Conservation (phyloP, 2,797 vertebrate genomes). For the Mormyrus hasselquistii region DNA sequence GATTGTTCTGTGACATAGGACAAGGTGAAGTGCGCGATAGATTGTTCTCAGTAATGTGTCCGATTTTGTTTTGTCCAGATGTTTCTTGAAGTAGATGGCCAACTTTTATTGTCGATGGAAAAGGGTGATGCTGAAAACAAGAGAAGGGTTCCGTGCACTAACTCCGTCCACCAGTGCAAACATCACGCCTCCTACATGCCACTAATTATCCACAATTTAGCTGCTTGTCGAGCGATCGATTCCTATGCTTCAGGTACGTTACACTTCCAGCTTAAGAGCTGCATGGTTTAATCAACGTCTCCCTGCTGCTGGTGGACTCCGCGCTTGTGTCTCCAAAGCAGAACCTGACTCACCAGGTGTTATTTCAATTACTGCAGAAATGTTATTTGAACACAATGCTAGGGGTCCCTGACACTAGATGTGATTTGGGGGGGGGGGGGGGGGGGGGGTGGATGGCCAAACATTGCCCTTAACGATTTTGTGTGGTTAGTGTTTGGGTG, state of each 20-base stretch:
- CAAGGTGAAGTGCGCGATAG: background rate
- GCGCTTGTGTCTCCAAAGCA: background rate
- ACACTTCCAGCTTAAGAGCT: background rate
- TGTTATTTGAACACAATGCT: background rate
- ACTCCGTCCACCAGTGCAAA: background rate
- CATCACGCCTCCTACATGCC: conserved; percentile 10
- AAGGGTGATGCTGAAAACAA: background rate
- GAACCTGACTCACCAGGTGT: conserved; percentile 9
- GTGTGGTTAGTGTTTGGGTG: background rate
- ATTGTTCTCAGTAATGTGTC: background rate
- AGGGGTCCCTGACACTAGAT: background rate
- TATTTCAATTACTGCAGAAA: conserved; percentile 10
- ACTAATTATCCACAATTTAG: conserved; percentile 14
- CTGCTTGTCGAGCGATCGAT: background rate
- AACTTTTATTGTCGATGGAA: background rate
- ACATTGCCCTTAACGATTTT: background rate
- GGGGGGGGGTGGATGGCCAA: background rate
- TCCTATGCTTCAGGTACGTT: background rate
- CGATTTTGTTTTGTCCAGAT: background rate
- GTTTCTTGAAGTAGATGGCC: background rate
- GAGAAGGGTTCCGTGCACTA: background rate
- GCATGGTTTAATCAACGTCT: background rate
- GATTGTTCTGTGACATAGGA: background rate
- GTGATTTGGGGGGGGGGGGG: background rate
- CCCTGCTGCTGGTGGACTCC: background rate